Base-by-base conservation (phyloP, 1,140 invertebrate genomes). In the Alviniconcha marisindica region DNA sequence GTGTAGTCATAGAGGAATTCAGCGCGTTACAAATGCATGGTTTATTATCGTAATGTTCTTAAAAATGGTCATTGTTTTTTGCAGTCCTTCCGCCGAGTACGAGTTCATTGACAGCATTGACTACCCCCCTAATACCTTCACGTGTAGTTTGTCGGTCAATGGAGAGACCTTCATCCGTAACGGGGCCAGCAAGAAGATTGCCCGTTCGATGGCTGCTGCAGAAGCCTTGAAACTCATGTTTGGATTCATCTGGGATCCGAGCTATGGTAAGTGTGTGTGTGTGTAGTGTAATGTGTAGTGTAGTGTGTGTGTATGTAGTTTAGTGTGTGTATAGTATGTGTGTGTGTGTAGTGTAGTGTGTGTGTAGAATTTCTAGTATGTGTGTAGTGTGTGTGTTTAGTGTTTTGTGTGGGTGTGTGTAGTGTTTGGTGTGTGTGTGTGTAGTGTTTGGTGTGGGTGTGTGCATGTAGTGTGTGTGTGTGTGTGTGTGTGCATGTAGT, bases 91-190 rank as follows among this genome's bases (percentile, higher is more conserved):
- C 24, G 42, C 71, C 38, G 18, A 74, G 71, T 74, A 74, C 71
- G 36, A 74, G 71, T 74, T 24, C 71, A 42, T 74, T 18, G 71
- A 74, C 36, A 74, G 42, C 38, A 21, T 44, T 10, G 71, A 74
- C 36, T 40, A 18, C 71, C 38, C 71, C 15, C 71, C 71, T 38
- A 21, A 24, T n/a, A n/a, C 18, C 71, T 74, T 42, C 38, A 74
- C 71, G 2, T 40, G 38, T 38, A 42, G 71, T 24, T 18, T 74
- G 42, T 18, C 24, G 36, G 71, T 74, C 14, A 40, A 44, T n/a
- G 71, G 71, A 14, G 38, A 74, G n/a, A 42, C 71, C 42, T 74
- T 74, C 38, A 42, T 74, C 42, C 0, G 71, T n/a, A 40, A 44
- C 38, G 71, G 15, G 7, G 38, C 71, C 71, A 42, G 24, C 71